Conservation (phyloP, 2,113 vertebrate genomes). For the Narcine bancroftii region DNA sequence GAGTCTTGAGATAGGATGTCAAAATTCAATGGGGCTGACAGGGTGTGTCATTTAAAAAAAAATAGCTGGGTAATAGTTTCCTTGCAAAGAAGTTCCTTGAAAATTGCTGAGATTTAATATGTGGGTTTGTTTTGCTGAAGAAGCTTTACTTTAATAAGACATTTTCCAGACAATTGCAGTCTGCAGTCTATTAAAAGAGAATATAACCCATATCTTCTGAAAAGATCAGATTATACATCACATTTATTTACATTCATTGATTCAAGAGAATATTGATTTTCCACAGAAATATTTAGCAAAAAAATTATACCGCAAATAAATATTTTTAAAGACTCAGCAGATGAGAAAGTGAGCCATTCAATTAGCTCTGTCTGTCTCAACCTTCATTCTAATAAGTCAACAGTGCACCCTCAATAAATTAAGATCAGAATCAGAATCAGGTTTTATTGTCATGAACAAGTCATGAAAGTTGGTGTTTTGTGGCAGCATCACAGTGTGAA, state of each 20-base stretch:
- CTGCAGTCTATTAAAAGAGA: not conserved
- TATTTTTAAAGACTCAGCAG: not conserved
- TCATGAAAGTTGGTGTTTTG: no score
- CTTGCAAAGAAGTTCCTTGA: not conserved
- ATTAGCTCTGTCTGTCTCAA: no score
- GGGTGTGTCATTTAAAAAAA: not conserved
- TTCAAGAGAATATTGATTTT: not conserved
- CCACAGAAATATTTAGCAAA: not conserved
- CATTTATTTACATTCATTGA: not conserved
- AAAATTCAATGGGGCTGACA: not conserved
- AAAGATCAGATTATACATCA: not conserved
- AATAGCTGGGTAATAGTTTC: not conserved
- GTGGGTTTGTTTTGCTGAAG: not conserved
- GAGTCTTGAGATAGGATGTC: not conserved
- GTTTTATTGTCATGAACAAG: no score
- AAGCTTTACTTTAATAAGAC: not conserved
- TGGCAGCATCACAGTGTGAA: no score
- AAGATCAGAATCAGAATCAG: no score
- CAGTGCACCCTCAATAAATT: no score
- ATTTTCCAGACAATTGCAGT: not conserved
- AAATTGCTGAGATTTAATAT: not conserved
- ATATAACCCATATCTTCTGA: not conserved
- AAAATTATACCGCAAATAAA: not conserved
- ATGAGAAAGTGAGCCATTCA: no score
- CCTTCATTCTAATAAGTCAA: no score